Evolutionary conservation across 2,888 invertebrate genomes (phyloP).

Genomic region (Petrolisthes manimaculis): DNA sequence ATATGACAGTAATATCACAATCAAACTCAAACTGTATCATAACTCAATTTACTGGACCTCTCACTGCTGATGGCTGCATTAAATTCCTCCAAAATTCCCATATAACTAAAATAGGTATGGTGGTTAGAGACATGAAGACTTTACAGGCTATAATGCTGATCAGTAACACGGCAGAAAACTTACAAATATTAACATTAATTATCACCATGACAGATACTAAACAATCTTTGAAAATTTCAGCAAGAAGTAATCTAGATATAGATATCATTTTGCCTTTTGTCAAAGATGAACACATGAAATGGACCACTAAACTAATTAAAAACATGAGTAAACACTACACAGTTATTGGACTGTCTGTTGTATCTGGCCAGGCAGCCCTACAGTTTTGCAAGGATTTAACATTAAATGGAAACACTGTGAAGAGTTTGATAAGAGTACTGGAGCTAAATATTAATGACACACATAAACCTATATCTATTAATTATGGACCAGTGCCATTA

Average conservation of each 20-base stretch:
- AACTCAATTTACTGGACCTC: not conserved
- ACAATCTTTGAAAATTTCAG: not conserved
- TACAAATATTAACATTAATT: not conserved
- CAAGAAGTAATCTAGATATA: not conserved
- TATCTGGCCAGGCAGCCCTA: not conserved
- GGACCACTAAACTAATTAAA: not conserved
- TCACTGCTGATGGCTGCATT: constrained; percentile 26
- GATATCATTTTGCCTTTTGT: not conserved
- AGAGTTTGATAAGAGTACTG: not conserved
- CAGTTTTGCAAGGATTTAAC: not conserved
- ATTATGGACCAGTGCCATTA: not conserved
- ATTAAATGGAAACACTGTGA: not conserved
- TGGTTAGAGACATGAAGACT: not conserved
- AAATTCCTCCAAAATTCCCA: not conserved
- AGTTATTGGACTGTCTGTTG: not conserved
- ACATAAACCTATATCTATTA: not conserved
- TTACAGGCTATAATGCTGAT: not conserved
- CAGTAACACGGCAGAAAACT: not conserved
- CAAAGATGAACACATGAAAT: not conserved
- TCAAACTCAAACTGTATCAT: constrained; percentile 8
- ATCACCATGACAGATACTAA: not conserved
- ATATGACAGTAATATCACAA: not conserved
- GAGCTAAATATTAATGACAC: not conserved
- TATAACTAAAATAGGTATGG: not conserved
- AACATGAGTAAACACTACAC: not conserved